These are phyloP conservation scores for Brachirus orientalis DNA, from an alignment of 2,113 vertebrate species.

Conservation along the genomic window DNA sequence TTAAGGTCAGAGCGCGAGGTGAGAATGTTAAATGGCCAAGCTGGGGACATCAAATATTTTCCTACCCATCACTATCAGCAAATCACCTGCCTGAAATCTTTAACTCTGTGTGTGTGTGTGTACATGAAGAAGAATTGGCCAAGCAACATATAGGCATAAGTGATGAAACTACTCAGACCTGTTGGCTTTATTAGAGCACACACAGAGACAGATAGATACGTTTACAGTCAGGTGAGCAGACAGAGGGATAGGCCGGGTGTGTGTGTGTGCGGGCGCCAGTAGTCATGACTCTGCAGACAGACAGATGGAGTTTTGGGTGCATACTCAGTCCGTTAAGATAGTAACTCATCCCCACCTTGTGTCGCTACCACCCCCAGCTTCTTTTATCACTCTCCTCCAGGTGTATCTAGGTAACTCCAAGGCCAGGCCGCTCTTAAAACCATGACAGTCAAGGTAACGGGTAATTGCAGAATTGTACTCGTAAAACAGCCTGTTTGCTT, in stretches of 20 bases:
- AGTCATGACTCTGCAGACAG: conserved; percentile 30
- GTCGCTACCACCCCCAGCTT: conserved; percentile 60
- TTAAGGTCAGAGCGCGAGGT: conserved; percentile 79
- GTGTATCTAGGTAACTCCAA: conserved; percentile 89
- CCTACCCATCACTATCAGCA: conserved; percentile 77
- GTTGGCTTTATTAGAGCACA: conserved; percentile 40
- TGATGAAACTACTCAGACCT: conserved; percentile 50
- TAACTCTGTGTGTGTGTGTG: conserved; percentile 10
- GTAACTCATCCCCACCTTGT: conserved; percentile 42
- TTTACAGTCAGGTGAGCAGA: conserved; percentile 23
- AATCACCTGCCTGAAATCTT: conserved; percentile 67
- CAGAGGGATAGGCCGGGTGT: conserved; percentile 25
- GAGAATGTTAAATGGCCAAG: conserved; percentile 79
- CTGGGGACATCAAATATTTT: conserved; percentile 81
- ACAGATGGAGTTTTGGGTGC: conserved; percentile 57
- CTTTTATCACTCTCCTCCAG: conserved; percentile 81
- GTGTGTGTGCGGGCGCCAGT: conserved; percentile 53
- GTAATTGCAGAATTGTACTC: conserved; percentile 80
- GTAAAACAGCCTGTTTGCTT: conserved; percentile 82
- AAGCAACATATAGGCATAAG: conserved; percentile 32
- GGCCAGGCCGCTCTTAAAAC: conserved; percentile 85
- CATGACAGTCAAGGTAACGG: conserved; percentile 85
- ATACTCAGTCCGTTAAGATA: conserved; percentile 41
- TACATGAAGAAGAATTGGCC: not conserved
- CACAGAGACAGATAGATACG: conserved; percentile 22